A percentile compares a stretch with the other conserved stretches of the same genome.
Conservation (phyloP, 2,113 vertebrate species). For the Urocynchramus pylzowi region DNA sequence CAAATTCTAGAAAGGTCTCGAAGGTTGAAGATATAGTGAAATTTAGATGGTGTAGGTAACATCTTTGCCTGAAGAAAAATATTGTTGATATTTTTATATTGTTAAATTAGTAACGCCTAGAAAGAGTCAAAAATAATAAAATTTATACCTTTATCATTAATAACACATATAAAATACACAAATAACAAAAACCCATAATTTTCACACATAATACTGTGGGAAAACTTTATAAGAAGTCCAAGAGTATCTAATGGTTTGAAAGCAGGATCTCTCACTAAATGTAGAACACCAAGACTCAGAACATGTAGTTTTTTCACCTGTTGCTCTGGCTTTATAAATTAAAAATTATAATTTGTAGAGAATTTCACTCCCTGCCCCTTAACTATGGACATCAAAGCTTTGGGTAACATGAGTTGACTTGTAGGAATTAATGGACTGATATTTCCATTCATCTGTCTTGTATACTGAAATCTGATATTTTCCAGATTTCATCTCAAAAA, state of each 20-base stretch:
- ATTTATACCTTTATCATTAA: background rate
- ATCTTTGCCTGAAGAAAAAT: slow-evolving; percentile 70
- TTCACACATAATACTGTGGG: background rate
- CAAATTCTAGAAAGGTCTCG: slow-evolving; percentile 81
- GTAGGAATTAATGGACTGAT: background rate
- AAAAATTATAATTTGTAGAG: background rate
- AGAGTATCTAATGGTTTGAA: background rate
- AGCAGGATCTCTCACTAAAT: background rate
- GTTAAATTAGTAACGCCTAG: background rate
- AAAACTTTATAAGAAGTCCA: background rate
- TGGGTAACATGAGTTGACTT: background rate
- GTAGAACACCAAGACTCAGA: background rate
- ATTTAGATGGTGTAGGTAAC: slow-evolving; percentile 81
- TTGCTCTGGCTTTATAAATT: background rate
- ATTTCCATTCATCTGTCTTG: background rate
- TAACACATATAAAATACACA: background rate
- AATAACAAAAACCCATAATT: background rate
- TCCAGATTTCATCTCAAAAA: background rate
- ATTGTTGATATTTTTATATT: background rate
- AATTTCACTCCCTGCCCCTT: background rate
- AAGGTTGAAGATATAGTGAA: slow-evolving; percentile 82
- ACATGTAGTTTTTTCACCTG: background rate
- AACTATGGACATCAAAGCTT: background rate
- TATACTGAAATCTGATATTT: background rate
- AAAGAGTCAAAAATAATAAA: background rate